Evolutionary conservation across 2,113 vertebrate genomes (phyloP).

Genomic region (Macroglossus sobrinus): DNA sequence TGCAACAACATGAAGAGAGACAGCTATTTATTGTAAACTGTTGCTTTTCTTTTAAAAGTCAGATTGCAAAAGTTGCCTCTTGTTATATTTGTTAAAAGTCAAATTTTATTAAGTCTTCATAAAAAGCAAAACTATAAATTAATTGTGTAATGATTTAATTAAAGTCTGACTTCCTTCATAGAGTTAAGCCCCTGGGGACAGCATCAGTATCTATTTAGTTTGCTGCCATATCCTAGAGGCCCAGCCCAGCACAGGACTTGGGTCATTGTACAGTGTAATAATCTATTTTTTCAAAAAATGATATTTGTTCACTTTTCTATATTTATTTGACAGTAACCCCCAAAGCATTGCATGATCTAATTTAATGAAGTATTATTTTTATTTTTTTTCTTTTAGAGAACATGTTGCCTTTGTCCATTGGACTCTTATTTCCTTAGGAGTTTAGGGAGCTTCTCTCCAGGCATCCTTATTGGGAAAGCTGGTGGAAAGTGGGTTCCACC

Average conservation of each 20-base stretch:
- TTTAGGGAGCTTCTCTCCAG: not conserved
- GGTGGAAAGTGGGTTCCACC: not conserved
- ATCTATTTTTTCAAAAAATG: not conserved
- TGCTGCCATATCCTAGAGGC: not conserved
- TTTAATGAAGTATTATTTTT: not conserved
- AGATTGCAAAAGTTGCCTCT: not conserved
- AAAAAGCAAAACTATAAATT: not conserved
- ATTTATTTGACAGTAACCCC: not conserved
- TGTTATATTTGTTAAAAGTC: not conserved
- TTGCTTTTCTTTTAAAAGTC: conserved; percentile 27
- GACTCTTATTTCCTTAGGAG: not conserved
- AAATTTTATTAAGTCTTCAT: not conserved
- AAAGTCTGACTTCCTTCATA: not conserved
- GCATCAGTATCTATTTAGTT: not conserved
- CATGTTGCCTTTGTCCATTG: not conserved
- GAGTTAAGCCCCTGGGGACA: not conserved
- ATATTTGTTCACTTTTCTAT: not conserved
- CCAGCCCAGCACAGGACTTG: not conserved
- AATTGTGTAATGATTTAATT: not conserved
- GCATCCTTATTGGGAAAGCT: not conserved
- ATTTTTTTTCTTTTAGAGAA: not conserved
- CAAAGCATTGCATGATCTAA: not conserved
- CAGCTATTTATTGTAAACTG: not conserved
- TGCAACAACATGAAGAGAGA: not conserved
- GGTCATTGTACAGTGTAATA: not conserved